Evolutionary conservation across 1,140 invertebrate species (phyloP), one percentile per base, ranked within the genome.

Genomic region (Aleiodes sp.): DNA sequence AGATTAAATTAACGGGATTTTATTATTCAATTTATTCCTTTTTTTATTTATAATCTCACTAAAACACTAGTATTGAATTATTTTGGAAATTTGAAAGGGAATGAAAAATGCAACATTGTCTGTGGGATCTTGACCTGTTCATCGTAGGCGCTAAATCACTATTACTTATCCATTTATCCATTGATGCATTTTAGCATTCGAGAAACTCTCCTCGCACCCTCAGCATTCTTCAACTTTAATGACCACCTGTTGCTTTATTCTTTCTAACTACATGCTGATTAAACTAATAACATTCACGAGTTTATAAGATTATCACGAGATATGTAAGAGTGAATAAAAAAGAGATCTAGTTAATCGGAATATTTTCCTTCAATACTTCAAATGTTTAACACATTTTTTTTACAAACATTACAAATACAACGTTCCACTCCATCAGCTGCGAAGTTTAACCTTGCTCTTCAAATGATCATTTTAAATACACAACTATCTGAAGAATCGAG

Each of bases 61-160:
- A n/a, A n/a, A n/a, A n/a, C n/a, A n/a, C n/a, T n/a, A n/a, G n/a
- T n/a, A n/a, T n/a, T 35, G 4, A 35, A 35, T 35, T 35, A 6
- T 35, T 35, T 35, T 19, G 12, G 2, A 62, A 35, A 39, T 21
- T 37, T 35, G 16, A 62, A 10, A 21, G 24, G 19, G 33, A 62
- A 39, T 39, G 21, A 21, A 33, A 56, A 16, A 24, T 19, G 56
- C 46, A 16, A 41, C 65, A 68, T 52, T 68, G 66, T 62, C 57
- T 68, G 9, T n/a, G 64, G 68, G 71, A 77, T 76, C 70, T 73
- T 75, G 70, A 75, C 74, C 70, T 65, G 43, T 52, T 73, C 67
- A 68, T 69, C 70, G 52, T 31, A 28, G 71, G 71, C 68, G 70
- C 70, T 73, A 73, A 76, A 74, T 73, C 69, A 72, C 70, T 62